Percentiles rank a stretch among this genome's conserved stretches.
These are phyloP conservation scores for Xenops minutus DNA, from an alignment of 2,797 vertebrate species.

Conservation along the genomic window DNA sequence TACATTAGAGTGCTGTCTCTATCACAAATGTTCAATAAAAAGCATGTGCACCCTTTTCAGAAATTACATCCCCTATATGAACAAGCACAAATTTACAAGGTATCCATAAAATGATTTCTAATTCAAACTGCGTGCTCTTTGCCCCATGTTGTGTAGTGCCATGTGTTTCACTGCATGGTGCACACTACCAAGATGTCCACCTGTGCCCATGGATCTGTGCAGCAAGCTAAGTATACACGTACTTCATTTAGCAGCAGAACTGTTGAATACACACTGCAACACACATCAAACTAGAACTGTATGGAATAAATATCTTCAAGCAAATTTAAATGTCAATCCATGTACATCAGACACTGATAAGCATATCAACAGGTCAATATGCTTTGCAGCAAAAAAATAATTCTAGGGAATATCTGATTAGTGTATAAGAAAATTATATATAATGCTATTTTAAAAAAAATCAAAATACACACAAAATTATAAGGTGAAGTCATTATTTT, in stretches of 20 bases:
- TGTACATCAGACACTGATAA: neutral
- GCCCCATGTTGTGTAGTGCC: constrained; percentile 81
- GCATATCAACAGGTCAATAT: neutral
- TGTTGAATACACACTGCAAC: neutral
- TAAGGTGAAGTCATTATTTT: neutral
- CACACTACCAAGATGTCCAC: constrained; percentile 77
- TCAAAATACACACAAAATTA: neutral
- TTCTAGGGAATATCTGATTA: neutral
- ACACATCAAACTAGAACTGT: neutral
- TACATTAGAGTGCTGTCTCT: neutral
- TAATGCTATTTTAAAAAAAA: neutral
- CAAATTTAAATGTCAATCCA: neutral
- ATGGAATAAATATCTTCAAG: neutral
- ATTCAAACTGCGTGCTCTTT: constrained; percentile 71
- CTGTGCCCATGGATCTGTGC: constrained; percentile 71
- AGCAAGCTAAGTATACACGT: constrained; percentile 16
- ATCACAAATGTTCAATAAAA: neutral
- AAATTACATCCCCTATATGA: neutral
- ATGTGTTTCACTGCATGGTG: constrained; percentile 82
- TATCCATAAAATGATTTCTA: constrained; percentile 59
- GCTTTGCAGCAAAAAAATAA: neutral
- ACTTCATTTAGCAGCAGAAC: constrained; percentile 11
- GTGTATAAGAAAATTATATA: neutral
- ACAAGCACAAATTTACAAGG: constrained; percentile 45
- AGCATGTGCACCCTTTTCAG: neutral